These are phyloP conservation scores for Cheiracanthium punctorium DNA, from an alignment of 2,888 invertebrate species.

Conservation along the genomic window DNA sequence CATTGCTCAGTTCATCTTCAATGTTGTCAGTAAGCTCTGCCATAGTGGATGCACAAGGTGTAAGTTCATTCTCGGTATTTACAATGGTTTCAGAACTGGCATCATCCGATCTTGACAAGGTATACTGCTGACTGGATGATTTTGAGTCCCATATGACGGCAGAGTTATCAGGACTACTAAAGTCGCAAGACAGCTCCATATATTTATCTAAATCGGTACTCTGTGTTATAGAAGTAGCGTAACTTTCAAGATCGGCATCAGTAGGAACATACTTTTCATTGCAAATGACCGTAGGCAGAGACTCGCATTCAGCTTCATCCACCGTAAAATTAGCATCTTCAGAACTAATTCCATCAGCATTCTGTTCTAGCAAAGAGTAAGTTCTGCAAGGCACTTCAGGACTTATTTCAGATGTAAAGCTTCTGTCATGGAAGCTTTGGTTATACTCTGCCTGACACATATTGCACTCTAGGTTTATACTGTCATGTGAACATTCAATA, in stretches of 20 bases:
- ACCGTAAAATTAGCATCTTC: constrained; percentile 15
- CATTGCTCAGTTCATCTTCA: constrained; percentile 6
- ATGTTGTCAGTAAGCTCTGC: constrained; percentile 21
- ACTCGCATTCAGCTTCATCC: constrained; percentile 40
- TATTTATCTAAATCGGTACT: constrained; percentile 67
- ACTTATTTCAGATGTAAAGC: background rate
- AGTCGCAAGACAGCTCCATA: constrained; percentile 47
- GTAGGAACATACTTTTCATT: constrained; percentile 7
- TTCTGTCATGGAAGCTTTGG: background rate
- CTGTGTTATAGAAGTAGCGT: constrained; percentile 43
- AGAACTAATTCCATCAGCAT: constrained; percentile 9
- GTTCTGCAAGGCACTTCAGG: constrained; percentile 15
- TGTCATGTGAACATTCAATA: background rate
- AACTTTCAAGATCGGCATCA: constrained; percentile 60
- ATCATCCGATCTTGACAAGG: constrained; percentile 36
- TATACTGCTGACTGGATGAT: constrained; percentile 19
- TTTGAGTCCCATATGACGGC: constrained; percentile 17
- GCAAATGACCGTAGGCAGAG: constrained; percentile 46
- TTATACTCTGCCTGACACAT: constrained; percentile 21
- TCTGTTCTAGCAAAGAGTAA: background rate
- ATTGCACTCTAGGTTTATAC: background rate
- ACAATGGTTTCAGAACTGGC: constrained; percentile 55
- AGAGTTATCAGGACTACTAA: constrained; percentile 37
- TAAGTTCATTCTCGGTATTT: constrained; percentile 56
- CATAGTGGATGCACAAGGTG: constrained; percentile 55